Percentiles rank a stretch among this genome's conserved stretches.
phyloP scores from a whole-genome alignment of 2,888 invertebrate genomes.

The Cantharis rufa region DNA sequence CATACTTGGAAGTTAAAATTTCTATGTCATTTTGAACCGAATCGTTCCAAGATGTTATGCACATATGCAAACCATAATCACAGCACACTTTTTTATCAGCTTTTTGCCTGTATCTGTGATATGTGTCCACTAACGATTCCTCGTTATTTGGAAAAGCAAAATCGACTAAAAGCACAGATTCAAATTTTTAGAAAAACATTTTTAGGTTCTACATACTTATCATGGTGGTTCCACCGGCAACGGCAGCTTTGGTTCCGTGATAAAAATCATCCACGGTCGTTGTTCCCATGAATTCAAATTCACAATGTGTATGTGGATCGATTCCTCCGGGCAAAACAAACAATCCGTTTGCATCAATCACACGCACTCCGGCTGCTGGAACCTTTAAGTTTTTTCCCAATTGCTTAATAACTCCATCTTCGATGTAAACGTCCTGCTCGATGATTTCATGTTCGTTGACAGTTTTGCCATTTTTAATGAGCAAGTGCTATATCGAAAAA shows the following conservation, averaged over 20 bases:
- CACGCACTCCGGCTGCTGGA: constrained; percentile 79
- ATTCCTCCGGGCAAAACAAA: constrained; percentile 90
- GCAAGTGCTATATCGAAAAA: not conserved
- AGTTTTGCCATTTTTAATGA: constrained; percentile 90
- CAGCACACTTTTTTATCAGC: constrained; percentile 95
- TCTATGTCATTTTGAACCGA: constrained; percentile 82
- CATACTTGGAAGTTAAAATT: constrained; percentile 72
- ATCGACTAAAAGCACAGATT: constrained; percentile 65
- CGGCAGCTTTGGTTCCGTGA: constrained; percentile 87
- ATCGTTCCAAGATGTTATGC: constrained; percentile 84
- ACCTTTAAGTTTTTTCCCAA: constrained; percentile 80
- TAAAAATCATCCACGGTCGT: constrained; percentile 90
- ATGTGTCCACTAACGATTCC: constrained; percentile 83
- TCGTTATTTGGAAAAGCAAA: constrained; percentile 78
- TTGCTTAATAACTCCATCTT: constrained; percentile 91
- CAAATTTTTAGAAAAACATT: not conserved
- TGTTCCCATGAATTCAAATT: constrained; percentile 86
- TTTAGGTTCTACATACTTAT: constrained; percentile 65
- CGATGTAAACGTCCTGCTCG: constrained; percentile 88
- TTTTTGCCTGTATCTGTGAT: constrained; percentile 81
- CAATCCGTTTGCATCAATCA: constrained; percentile 88
- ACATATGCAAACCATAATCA: constrained; percentile 89
- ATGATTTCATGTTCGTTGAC: constrained; percentile 88
- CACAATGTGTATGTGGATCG: constrained; percentile 93
- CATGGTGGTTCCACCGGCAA: constrained; percentile 95